Base-by-base conservation (phyloP, 1,140 invertebrate species). In the Megalonaias nervosa region DNA sequence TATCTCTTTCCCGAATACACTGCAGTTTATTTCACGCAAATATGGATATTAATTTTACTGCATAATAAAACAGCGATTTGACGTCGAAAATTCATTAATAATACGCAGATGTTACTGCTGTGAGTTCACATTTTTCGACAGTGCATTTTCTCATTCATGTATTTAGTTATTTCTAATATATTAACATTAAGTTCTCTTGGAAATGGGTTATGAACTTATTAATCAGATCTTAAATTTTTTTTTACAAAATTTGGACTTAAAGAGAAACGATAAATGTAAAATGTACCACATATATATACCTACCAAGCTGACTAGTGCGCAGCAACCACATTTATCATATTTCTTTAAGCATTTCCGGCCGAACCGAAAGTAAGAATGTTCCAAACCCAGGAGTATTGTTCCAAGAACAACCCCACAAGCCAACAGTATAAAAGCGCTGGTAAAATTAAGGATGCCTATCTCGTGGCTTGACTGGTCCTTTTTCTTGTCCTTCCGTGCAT, bases 341-440 rank as follows among this genome's bases (percentile, higher is more conserved):
- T 96, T 96, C 14, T 96, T 95, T 67, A 99, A 91, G 82, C 96
- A 95, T 86, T 96, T 94, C 60, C 97, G 93, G 67, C 93, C 88
- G 90, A 98, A 98, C 85, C 96, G 96, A 90, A 98, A 98, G 91
- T 99, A 99, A 57, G 98, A 91, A 91, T 98, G 95, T 90, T 99
- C 98, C 31, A 98, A 89, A 5, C 96, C 91, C 14, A 99, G 93
- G 60, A 99, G 93, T 15, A 97, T 83, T 0, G 96, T 94, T 0
- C 97, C 96, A 71, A 99, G 91, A 62, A 98, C 91, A 74, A 99
- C 97, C 48, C 98, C 98, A 73, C 95, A 95, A 92, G 97, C 97
- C 16, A 99, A 93, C 75, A 99, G 93, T 17, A 99, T 93, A 90
- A 99, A 99, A 21, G 98, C 98, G 75, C 82, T 84, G 86, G 99